A percentile compares a stretch with the other conserved stretches of the same genome.
These are phyloP conservation scores for Pantelozetes paolii DNA, from an alignment of 2,888 invertebrate genomes.

Conservation along the genomic window DNA sequence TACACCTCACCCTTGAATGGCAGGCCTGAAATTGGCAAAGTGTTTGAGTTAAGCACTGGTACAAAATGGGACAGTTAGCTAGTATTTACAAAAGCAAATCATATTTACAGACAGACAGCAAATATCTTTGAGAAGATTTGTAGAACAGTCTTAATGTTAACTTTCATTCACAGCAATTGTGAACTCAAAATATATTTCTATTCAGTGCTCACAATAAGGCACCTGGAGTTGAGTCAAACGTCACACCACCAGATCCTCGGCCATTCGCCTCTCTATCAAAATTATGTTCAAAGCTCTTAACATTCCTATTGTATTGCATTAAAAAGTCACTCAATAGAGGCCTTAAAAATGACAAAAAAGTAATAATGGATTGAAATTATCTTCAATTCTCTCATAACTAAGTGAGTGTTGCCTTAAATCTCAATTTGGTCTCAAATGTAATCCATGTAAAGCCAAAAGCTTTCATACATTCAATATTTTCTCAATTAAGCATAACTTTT, in stretches of 20 bases:
- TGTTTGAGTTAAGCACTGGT: conserved; percentile 21
- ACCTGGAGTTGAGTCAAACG: conserved; percentile 34
- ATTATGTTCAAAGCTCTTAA: conserved; percentile 16
- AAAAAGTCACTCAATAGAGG: conserved; percentile 35
- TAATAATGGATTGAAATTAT: conserved; percentile 29
- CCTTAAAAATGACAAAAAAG: conserved; percentile 31
- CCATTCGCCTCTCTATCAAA: conserved; percentile 26
- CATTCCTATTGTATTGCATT: conserved; percentile 33
- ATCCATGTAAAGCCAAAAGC: no score
- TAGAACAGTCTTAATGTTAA: conserved; percentile 32
- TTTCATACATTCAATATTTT: no score
- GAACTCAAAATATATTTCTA: conserved; percentile 6
- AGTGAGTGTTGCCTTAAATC: no score
- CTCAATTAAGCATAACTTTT: background rate
- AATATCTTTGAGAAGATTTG: conserved; percentile 23
- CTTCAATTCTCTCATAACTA: background rate
- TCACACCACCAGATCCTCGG: conserved; percentile 34
- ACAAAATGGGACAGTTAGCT: conserved; percentile 31
- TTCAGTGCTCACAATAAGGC: conserved; percentile 20
- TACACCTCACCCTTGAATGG: conserved; percentile 32
- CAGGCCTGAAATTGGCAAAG: conserved; percentile 28
- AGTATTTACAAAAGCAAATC: conserved; percentile 35
- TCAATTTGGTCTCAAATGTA: no score
- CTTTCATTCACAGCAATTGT: conserved; percentile 19
- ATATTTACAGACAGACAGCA: conserved; percentile 37